Evolutionary conservation across 2,888 invertebrate species (phyloP).

Genomic region (Biston stratarius): DNA sequence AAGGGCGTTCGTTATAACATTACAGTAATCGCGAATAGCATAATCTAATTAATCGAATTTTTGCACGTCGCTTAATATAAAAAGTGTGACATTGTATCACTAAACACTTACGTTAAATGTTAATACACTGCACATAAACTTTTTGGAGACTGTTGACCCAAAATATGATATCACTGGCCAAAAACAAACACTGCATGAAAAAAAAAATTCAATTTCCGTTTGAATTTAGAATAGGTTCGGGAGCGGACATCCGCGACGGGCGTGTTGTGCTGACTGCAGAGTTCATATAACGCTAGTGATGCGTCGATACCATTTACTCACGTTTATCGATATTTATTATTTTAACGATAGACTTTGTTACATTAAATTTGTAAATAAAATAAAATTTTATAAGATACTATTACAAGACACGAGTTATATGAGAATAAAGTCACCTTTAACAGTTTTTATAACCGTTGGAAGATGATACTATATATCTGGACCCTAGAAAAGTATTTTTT

Average conservation of each 20-base stretch:
- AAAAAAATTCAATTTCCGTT: slow-evolving; percentile 21
- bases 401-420: neutral
- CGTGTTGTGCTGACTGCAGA: slow-evolving; percentile 71
- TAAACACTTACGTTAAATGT: slow-evolving; percentile 15
- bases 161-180: slow-evolving; percentile 18
- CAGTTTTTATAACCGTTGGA: no score
- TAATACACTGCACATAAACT: slow-evolving; percentile 5
- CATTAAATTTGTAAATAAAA: neutral
- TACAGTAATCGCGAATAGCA: neutral
- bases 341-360: neutral
- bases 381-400: no score
- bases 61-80: neutral
- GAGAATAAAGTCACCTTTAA: neutral
- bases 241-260: slow-evolving; percentile 66
- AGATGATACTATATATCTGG: neutral
- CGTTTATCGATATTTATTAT: slow-evolving; percentile 57
- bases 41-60: slow-evolving; percentile 30
- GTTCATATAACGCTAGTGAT: slow-evolving; percentile 63
- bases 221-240: slow-evolving; percentile 55
- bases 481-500: neutral
- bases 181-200: slow-evolving; percentile 12
- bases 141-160: neutral
- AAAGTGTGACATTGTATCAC: neutral
- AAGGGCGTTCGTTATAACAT: neutral
- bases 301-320: slow-evolving; percentile 38